These are phyloP conservation scores for Dromococcyx pavoninus DNA, from an alignment of 2,797 vertebrate genomes.

Conservation along the genomic window DNA sequence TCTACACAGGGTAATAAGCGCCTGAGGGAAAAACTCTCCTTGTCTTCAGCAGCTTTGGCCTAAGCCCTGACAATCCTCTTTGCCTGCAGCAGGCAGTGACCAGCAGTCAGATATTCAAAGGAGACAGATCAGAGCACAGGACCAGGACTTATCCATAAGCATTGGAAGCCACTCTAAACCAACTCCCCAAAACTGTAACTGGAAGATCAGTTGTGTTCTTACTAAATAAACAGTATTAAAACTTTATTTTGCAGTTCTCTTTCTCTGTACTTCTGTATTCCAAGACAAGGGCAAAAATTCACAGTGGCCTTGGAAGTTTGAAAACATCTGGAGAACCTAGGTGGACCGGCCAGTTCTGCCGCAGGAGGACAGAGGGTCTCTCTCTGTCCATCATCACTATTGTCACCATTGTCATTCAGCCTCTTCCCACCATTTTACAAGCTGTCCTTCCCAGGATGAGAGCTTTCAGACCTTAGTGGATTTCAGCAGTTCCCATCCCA, in stretches of 20 bases:
- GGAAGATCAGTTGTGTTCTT: neutral
- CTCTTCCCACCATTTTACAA: neutral
- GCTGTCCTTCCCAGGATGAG: neutral
- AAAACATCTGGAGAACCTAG: neutral
- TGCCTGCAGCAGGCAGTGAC: neutral
- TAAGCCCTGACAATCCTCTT: neutral
- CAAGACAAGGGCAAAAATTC: neutral
- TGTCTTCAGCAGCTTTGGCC: neutral
- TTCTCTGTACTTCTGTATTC: neutral
- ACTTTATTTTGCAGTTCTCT: neutral
- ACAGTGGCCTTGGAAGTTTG: neutral
- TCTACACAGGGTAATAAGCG: neutral
- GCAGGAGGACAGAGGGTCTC: neutral
- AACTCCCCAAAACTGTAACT: accelerated
- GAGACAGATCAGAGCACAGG: accelerated
- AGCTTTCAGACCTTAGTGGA: neutral
- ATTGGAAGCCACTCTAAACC: neutral
- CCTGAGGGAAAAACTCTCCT: neutral
- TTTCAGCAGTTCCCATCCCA: neutral
- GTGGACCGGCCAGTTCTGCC: neutral
- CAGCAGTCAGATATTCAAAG: neutral
- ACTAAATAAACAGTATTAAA: neutral
- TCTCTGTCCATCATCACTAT: neutral
- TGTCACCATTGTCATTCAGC: neutral
- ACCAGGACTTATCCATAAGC: neutral